phyloP scores from a whole-genome alignment of 2,888 invertebrate genomes.

The Sturmia bella region DNA sequence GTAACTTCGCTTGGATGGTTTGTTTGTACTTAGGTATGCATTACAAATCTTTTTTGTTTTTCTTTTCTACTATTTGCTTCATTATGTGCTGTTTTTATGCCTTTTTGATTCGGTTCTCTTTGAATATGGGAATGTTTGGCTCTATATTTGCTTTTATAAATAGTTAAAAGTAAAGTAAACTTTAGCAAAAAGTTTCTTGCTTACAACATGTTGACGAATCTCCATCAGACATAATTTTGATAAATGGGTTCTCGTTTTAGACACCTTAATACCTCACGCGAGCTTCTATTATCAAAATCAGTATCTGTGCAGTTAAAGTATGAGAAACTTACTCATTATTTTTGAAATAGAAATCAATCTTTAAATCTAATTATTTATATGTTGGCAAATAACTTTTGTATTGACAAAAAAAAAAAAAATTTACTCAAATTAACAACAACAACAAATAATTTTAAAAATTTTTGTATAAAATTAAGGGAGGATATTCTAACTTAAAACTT shows the following conservation, averaged over 20 bases:
- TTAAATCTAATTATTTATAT: too few species aligned
- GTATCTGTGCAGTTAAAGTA: too few species aligned
- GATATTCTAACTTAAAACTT: too few species aligned
- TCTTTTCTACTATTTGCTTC: conserved; percentile 9
- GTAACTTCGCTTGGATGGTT: not conserved
- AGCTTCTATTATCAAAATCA: not conserved
- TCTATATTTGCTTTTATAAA: conserved; percentile 69
- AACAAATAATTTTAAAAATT: too few species aligned
- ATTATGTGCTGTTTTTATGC: conserved; percentile 49
- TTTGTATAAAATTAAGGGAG: too few species aligned
- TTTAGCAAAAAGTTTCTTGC: conserved; percentile 79
- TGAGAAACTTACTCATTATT: too few species aligned
- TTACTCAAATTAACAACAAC: too few species aligned
- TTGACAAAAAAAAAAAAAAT: too few species aligned
- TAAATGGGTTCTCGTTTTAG: conserved; percentile 56
- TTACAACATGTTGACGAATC: conserved; percentile 71
- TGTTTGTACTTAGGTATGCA: conserved; percentile 7
- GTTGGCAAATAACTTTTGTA: too few species aligned
- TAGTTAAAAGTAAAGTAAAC: conserved; percentile 75
- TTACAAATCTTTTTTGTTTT: conserved; percentile 7
- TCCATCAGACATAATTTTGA: conserved; percentile 60
- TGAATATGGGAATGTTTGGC: conserved; percentile 3
- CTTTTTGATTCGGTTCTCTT: conserved; percentile 31
- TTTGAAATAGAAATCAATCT: too few species aligned
- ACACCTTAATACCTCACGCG: conserved; percentile 26